Conservation (phyloP, 23 tunicate genomes). For the Botrylloides violaceus region DNA sequence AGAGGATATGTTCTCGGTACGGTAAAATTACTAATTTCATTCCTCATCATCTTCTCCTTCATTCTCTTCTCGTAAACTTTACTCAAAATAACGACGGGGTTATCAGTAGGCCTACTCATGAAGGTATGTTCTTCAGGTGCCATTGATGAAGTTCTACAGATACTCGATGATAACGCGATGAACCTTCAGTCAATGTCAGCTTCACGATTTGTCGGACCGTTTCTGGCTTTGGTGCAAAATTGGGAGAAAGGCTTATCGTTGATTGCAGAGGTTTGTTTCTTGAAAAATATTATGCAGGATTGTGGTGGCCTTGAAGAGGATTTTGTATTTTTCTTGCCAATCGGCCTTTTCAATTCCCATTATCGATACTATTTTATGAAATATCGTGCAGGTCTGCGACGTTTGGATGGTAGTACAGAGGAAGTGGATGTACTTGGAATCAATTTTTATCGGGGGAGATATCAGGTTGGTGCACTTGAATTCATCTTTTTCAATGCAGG, state of each 20-base stretch:
- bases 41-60: too few species aligned
- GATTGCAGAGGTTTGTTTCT: slow-evolving; percentile 80
- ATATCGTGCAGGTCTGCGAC: slow-evolving; percentile 82
- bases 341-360: too few species aligned
- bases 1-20: slow-evolving; percentile 89
- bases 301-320: too few species aligned
- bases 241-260: slow-evolving; percentile 96
- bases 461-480: slow-evolving; percentile 80
- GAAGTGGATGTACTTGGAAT: slow-evolving; percentile 98
- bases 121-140: slow-evolving; percentile 48
- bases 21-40: slow-evolving; percentile 9
- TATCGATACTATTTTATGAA: too few species aligned
- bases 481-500: too few species aligned
- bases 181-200: slow-evolving; percentile 95
- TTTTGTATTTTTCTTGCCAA: too few species aligned
- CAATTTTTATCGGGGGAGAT: slow-evolving; percentile 97
- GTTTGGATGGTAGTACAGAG: slow-evolving; percentile 97
- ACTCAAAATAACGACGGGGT: too few species aligned
- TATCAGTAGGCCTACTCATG: too few species aligned
- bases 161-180: slow-evolving; percentile 92
- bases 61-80: too few species aligned
- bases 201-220: slow-evolving; percentile 93
- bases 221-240: slow-evolving; percentile 71
- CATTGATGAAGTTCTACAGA: slow-evolving; percentile 94
- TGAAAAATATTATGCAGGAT: too few species aligned